phyloP scores from a whole-genome alignment of 2,797 vertebrate genomes.

The Valencia hispanica region DNA sequence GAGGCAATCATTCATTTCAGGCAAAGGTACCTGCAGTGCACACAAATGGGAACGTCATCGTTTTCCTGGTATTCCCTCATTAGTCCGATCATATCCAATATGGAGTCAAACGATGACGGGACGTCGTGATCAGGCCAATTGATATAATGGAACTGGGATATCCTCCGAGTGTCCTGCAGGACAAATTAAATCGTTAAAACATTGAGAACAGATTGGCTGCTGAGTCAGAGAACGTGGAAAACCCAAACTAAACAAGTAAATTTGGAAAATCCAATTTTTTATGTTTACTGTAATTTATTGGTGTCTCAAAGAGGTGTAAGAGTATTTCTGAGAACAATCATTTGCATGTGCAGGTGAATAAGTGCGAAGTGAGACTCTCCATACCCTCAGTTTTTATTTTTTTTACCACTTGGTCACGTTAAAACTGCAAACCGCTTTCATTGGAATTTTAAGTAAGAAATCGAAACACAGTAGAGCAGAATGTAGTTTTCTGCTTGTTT shows the following conservation, averaged over 20 bases:
- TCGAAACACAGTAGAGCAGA: neutral
- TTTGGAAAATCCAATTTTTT: no score
- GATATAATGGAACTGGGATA: conserved; percentile 97
- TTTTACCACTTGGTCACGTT: neutral
- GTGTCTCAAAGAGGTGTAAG: no score
- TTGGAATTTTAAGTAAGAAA: neutral
- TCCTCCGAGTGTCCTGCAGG: conserved; percentile 87
- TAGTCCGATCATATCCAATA: conserved; percentile 97
- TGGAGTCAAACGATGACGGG: conserved; percentile 98
- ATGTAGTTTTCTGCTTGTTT: neutral
- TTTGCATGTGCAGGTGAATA: neutral
- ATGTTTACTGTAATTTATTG: no score
- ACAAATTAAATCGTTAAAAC: conserved; percentile 6
- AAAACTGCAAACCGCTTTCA: neutral
- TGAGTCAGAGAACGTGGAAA: no score
- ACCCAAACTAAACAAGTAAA: neutral
- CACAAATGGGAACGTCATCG: conserved; percentile 91
- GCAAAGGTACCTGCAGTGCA: conserved; percentile 74
- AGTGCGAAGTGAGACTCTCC: no score
- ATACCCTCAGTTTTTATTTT: no score
- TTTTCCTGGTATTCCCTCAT: conserved; percentile 96
- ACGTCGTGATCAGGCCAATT: conserved; percentile 99
- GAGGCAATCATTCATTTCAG: neutral
- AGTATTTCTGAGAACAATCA: no score
- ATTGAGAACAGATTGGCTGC: neutral